Conservation (phyloP, 64 coral and sea anemone species). For the Montipora capricornis region DNA sequence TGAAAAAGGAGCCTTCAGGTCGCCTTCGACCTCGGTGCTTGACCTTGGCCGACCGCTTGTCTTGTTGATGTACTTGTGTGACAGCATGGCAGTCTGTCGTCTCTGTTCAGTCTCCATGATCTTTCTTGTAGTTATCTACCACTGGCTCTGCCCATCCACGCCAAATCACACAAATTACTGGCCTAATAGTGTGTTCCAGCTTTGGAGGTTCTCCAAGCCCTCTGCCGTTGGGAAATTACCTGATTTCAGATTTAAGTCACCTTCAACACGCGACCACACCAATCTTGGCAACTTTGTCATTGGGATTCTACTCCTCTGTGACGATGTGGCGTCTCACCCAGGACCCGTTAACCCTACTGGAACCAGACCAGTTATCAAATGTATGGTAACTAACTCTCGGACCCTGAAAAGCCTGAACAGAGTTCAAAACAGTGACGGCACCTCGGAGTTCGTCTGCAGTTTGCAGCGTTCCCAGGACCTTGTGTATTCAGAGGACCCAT, state of each 20-base stretch:
- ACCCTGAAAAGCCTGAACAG: constrained; percentile 37
- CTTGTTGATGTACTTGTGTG: no score
- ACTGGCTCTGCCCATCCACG: constrained; percentile 41
- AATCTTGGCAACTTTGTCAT: constrained; percentile 49
- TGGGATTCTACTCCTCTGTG: constrained; percentile 46
- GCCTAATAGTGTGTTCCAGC: constrained; percentile 35
- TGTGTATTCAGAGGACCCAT: constrained; percentile 47
- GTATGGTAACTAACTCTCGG: constrained; percentile 36
- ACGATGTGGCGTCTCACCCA: constrained; percentile 47
- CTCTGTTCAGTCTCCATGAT: constrained; percentile 30
- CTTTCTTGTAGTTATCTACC: constrained; percentile 48
- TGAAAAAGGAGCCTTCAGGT: no score
- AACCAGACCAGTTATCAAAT: constrained; percentile 27
- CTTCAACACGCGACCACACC: constrained; percentile 16
- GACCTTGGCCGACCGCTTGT: no score
- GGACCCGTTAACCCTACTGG: constrained; percentile 5
- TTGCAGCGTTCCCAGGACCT: constrained; percentile 59
- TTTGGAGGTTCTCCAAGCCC: constrained; percentile 43
- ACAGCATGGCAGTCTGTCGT: constrained; percentile 42
- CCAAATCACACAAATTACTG: constrained; percentile 41
- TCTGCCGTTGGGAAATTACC: background rate
- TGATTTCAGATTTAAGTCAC: constrained; percentile 26
- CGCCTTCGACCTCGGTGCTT: no score
- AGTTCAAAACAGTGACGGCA: background rate
- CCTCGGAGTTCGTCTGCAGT: background rate